Percentiles rank a stretch among this genome's conserved stretches.
phyloP scores from a whole-genome alignment of 1,140 invertebrate genomes.

The Aphis gossypii region DNA sequence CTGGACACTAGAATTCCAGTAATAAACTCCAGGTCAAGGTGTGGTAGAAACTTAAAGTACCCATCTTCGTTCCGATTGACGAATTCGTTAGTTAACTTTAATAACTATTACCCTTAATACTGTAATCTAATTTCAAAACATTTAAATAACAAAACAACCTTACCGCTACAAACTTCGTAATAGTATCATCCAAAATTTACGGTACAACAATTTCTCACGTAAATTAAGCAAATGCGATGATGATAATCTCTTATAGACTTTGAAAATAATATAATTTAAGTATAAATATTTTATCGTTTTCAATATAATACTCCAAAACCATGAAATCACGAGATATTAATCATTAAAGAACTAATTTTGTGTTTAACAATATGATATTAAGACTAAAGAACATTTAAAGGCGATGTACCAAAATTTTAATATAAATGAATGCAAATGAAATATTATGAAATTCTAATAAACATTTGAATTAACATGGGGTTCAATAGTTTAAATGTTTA shows the following conservation, averaged over 20 bases:
- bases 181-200: not conserved
- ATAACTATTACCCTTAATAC: not conserved
- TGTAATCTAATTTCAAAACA: slow-evolving; percentile 1
- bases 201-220: not conserved
- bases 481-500: not conserved
- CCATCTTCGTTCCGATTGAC: slow-evolving; percentile 14
- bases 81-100: not conserved
- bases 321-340: too few relatives aligned
- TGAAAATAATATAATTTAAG: not conserved
- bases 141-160: slow-evolving; percentile 20
- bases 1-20: not conserved
- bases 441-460: too few relatives aligned
- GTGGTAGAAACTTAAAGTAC: not conserved
- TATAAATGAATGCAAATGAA: too few relatives aligned
- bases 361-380: too few relatives aligned
- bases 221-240: not conserved
- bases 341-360: too few relatives aligned
- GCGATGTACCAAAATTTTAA: too few relatives aligned
- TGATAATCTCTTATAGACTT: not conserved
- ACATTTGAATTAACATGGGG: too few relatives aligned
- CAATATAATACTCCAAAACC: not conserved
- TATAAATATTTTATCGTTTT: not conserved
- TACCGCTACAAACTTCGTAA: slow-evolving; percentile 1
- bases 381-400: too few relatives aligned
- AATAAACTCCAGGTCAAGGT: not conserved